Conservation (phyloP, 1,140 invertebrate species). For the Drosophila tsacasi region DNA sequence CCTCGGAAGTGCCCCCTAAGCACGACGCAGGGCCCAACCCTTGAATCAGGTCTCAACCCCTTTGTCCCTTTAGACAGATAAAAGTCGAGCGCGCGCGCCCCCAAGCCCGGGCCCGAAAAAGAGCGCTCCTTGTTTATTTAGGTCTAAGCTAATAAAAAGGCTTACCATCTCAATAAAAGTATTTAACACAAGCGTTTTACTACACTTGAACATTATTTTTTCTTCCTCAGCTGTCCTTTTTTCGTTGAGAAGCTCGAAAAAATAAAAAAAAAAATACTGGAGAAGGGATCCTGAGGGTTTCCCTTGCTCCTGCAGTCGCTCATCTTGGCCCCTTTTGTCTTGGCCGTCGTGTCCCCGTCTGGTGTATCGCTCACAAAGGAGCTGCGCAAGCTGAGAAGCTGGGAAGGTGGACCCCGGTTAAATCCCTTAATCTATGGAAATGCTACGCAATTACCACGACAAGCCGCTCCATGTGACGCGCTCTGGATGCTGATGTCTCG, state of each 20-base stretch:
- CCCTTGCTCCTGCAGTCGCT: slow-evolving; percentile 49
- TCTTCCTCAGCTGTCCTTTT: slow-evolving; percentile 37
- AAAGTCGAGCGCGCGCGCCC: slow-evolving; percentile 47
- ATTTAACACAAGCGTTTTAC: slow-evolving; percentile 85
- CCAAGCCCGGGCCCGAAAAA: slow-evolving; percentile 3
- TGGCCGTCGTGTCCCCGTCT: slow-evolving; percentile 23
- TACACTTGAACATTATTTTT: slow-evolving; percentile 82
- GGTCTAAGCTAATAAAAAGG: slow-evolving; percentile 85
- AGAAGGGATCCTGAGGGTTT: slow-evolving; percentile 12
- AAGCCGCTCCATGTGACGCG: slow-evolving; percentile 73
- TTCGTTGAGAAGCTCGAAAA: slow-evolving; percentile 11
- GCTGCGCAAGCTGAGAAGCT: slow-evolving; percentile 16
- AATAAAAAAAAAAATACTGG: not conserved
- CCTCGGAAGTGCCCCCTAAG: slow-evolving; percentile 24
- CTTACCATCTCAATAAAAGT: slow-evolving; percentile 85
- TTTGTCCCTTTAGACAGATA: slow-evolving; percentile 66
- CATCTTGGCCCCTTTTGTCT: slow-evolving; percentile 50
- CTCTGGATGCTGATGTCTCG: slow-evolving; percentile 30
- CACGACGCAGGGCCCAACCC: not conserved
- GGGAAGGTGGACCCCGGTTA: slow-evolving; percentile 38
- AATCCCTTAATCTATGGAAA: slow-evolving; percentile 85
- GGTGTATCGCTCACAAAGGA: slow-evolving; percentile 51
- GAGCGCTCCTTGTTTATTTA: slow-evolving; percentile 78
- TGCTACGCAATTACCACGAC: slow-evolving; percentile 84
- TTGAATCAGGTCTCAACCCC: slow-evolving; percentile 13